Conservation (phyloP, 2,797 vertebrate genomes). For the Urosaurus nigricauda region DNA sequence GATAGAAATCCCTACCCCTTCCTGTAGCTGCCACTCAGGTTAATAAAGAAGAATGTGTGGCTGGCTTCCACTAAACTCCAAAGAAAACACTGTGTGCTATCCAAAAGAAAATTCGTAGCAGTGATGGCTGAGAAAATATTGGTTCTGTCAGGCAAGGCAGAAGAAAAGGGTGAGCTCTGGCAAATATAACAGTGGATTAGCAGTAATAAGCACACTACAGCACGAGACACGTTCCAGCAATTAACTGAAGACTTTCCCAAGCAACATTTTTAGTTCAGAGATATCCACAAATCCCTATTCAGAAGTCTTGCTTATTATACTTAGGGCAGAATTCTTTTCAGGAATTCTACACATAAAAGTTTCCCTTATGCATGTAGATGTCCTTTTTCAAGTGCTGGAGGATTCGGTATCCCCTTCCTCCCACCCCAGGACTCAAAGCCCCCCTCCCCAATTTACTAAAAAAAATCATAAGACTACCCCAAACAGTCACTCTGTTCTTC, state of each 20-base stretch:
- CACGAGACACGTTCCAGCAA: background rate
- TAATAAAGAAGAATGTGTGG: constrained; percentile 6
- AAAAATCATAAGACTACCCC: too few relatives aligned
- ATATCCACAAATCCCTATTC: background rate
- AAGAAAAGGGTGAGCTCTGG: background rate
- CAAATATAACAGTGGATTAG: background rate
- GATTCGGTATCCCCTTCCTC: too few relatives aligned
- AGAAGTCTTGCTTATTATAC: background rate
- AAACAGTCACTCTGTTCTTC: too few relatives aligned
- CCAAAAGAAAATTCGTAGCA: background rate
- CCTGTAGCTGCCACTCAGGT: background rate
- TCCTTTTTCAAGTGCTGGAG: too few relatives aligned
- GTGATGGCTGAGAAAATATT: background rate
- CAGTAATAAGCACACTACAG: constrained; percentile 1
- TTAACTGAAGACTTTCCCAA: background rate
- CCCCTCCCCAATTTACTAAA: too few relatives aligned
- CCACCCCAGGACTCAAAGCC: too few relatives aligned
- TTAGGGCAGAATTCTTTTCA: background rate
- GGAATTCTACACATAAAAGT: too few relatives aligned
- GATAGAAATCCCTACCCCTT: background rate
- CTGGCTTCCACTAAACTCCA: constrained; percentile 26
- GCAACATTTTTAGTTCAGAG: background rate
- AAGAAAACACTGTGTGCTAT: constrained; percentile 3
- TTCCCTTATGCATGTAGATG: too few relatives aligned
- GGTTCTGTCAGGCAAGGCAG: background rate